Percentiles rank a stretch among this genome's conserved stretches.
These are phyloP conservation scores for Ecdyonurus torrentis DNA, from an alignment of 2,888 invertebrate species.

Conservation along the genomic window DNA sequence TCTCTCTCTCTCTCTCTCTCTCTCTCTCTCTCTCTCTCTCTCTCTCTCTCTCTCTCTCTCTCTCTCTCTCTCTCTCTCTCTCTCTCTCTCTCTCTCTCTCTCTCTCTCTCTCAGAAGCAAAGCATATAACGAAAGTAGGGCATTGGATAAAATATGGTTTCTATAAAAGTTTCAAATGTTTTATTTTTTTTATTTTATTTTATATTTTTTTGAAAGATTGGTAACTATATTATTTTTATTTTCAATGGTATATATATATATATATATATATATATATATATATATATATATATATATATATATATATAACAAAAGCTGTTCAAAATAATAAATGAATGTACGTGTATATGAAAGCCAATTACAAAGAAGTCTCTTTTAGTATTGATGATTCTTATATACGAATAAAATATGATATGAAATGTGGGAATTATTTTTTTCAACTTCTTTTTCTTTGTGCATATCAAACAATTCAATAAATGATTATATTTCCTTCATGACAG, in stretches of 20 bases:
- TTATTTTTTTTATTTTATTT: not conserved
- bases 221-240: not conserved
- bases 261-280: not conserved
- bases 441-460: too few relatives aligned
- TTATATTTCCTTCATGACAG: too few relatives aligned
- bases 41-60: not conserved
- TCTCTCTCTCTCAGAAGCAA: not conserved
- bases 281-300: not conserved
- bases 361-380: not conserved
- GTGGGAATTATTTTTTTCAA: too few relatives aligned
- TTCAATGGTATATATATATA: not conserved
- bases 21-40: slow-evolving; percentile 6
- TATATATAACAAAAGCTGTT: not conserved
- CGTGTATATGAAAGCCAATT: not conserved
- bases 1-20: slow-evolving; percentile 5
- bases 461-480: too few relatives aligned
- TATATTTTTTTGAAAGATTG: not conserved
- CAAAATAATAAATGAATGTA: not conserved
- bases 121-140: not conserved
- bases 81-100: not conserved
- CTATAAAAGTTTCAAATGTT: not conserved
- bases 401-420: too few relatives aligned
- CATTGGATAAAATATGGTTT: not conserved
- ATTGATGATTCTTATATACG: too few relatives aligned
- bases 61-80: not conserved